phyloP scores from a whole-genome alignment of 2,113 vertebrate species.

The Odocoileus virginianus region DNA sequence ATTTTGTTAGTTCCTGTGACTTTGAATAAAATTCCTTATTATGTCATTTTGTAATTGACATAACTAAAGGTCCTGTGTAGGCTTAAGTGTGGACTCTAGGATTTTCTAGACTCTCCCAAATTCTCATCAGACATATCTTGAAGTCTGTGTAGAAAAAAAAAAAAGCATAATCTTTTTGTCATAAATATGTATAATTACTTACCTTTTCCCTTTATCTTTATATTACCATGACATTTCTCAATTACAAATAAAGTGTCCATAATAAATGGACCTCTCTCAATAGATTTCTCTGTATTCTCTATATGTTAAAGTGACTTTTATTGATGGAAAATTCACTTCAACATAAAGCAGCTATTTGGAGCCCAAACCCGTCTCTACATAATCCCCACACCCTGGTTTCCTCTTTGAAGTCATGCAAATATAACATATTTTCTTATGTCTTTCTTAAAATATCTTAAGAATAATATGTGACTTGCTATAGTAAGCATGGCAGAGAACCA shows the following conservation, averaged over 20 bases:
- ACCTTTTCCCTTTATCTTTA: neutral
- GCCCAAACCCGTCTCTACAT: neutral
- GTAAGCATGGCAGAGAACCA: conserved; percentile 32
- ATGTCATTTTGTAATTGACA: neutral
- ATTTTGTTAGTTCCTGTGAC: neutral
- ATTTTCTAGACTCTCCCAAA: neutral
- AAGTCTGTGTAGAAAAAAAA: neutral
- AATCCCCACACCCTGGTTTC: neutral
- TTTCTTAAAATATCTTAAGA: conserved; percentile 23
- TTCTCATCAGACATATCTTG: neutral
- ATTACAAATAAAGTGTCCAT: neutral
- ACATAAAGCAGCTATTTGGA: neutral
- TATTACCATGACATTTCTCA: neutral
- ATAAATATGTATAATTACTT: neutral
- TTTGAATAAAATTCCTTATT: neutral
- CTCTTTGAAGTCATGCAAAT: conserved; percentile 27
- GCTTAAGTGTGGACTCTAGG: neutral
- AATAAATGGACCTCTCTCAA: neutral
- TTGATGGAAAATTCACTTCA: neutral
- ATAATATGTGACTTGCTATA: conserved; percentile 14
- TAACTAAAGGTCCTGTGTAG: neutral
- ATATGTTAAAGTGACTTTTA: neutral
- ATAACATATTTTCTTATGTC: neutral
- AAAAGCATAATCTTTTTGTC: neutral
- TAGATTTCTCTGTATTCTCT: neutral